These are phyloP conservation scores for Lepas anatifera DNA, from an alignment of 2,888 invertebrate species.

Conservation along the genomic window DNA sequence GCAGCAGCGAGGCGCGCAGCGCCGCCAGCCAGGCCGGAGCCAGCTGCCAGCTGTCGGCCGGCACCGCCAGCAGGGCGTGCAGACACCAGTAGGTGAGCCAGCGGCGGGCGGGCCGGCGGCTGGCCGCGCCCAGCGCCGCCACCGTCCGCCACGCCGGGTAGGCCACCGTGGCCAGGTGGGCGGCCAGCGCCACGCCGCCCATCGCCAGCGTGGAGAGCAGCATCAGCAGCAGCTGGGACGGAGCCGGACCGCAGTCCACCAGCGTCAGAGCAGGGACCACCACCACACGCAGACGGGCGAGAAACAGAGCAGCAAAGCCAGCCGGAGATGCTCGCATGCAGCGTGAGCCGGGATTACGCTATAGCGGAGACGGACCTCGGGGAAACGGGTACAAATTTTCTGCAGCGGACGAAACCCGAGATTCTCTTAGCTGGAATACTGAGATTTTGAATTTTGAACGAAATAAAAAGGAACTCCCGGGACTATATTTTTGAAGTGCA, in stretches of 20 bases:
- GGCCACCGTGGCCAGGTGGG: not conserved
- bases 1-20: not conserved
- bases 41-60: not conserved
- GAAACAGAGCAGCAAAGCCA: not conserved
- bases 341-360: too few relatives aligned
- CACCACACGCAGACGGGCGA: not conserved
- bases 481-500: too few relatives aligned
- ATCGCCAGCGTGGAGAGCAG: not conserved
- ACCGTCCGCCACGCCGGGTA: not conserved
- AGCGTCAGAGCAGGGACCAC: not conserved
- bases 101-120: conserved; percentile 3
- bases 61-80: conserved; percentile 3
- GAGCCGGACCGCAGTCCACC: not conserved
- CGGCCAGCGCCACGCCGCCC: not conserved
- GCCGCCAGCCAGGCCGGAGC: not conserved
- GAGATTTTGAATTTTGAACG: too few relatives aligned
- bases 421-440: too few relatives aligned
- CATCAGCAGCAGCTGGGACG: not conserved
- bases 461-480: too few relatives aligned
- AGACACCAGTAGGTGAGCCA: conserved; percentile 4
- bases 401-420: too few relatives aligned
- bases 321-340: not conserved
- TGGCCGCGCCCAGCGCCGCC: not conserved
- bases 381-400: too few relatives aligned
- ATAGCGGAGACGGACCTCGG: too few relatives aligned